A percentile compares a stretch with the other conserved stretches of the same genome.
These are phyloP conservation scores for Aquatica leii DNA, from an alignment of 2,888 invertebrate species.

Conservation along the genomic window DNA sequence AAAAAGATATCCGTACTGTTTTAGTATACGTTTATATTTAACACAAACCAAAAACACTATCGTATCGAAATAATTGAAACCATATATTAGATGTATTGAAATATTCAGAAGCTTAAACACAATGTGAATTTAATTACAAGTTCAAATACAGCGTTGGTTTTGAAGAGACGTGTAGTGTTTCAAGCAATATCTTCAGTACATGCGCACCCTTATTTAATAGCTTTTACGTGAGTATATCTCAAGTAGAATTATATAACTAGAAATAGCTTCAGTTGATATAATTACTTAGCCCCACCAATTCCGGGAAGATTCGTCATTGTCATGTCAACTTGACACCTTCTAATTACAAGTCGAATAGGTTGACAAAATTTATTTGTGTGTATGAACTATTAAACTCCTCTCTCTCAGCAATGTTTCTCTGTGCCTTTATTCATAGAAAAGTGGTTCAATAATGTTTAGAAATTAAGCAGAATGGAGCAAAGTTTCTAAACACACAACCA, in stretches of 20 bases:
- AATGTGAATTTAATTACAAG: conserved; percentile 46
- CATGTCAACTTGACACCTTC: conserved; percentile 34
- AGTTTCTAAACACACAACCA: too few relatives aligned
- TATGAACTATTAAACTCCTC: neutral
- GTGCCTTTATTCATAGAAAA: too few relatives aligned
- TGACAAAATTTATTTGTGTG: conserved; percentile 16
- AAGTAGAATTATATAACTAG: conserved; percentile 28
- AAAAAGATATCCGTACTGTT: too few relatives aligned
- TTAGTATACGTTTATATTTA: too few relatives aligned
- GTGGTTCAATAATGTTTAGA: too few relatives aligned
- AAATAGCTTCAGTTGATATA: conserved; percentile 26
- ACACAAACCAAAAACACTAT: too few relatives aligned
- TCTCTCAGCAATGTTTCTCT: too few relatives aligned
- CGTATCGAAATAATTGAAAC: too few relatives aligned
- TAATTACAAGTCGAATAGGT: conserved; percentile 31
- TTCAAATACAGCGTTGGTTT: conserved; percentile 43
- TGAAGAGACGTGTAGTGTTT: conserved; percentile 26
- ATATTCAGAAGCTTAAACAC: too few relatives aligned
- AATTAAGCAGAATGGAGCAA: too few relatives aligned
- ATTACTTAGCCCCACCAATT: conserved; percentile 32
- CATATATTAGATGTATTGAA: too few relatives aligned
- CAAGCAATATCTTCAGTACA: conserved; percentile 26
- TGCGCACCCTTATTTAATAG: conserved; percentile 24
- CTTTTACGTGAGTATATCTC: conserved; percentile 22
- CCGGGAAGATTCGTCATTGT: conserved; percentile 35